These are phyloP conservation scores for Clistopyga incitator DNA, from an alignment of 2,888 invertebrate species.

Conservation along the genomic window DNA sequence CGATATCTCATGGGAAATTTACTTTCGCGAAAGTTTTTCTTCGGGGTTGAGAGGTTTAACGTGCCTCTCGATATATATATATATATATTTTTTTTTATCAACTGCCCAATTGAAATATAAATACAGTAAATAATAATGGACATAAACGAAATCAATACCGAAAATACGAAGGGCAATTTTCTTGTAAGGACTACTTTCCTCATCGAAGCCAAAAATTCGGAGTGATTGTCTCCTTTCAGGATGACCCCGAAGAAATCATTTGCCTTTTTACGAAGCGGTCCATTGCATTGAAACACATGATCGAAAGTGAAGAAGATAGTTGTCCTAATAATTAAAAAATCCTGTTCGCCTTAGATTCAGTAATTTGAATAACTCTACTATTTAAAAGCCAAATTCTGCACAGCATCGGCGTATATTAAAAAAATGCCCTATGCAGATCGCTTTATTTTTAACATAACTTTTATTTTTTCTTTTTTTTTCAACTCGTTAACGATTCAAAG, in stretches of 20 bases:
- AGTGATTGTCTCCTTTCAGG: too few species aligned
- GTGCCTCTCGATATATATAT: background rate
- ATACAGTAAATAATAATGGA: background rate
- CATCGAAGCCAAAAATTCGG: too few species aligned
- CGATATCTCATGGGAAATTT: constrained; percentile 46
- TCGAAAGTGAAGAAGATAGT: too few species aligned
- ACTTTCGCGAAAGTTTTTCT: constrained; percentile 37
- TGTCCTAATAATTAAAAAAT: too few species aligned
- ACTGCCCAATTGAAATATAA: background rate
- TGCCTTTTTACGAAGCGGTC: too few species aligned
- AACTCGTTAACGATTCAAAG: constrained; percentile 38
- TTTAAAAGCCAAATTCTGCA: background rate
- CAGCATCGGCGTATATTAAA: background rate
- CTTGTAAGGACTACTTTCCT: too few species aligned
- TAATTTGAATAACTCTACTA: background rate
- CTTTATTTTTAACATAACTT: background rate
- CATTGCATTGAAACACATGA: too few species aligned
- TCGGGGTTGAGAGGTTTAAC: background rate
- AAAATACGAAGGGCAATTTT: background rate
- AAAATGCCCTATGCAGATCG: background rate
- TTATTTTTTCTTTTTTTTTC: too few species aligned
- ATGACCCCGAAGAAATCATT: too few species aligned
- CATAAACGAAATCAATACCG: background rate
- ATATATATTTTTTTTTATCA: background rate
- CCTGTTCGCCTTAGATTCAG: background rate